Conservation (phyloP, 2,797 vertebrate species). For the Iguana delicatissima region DNA sequence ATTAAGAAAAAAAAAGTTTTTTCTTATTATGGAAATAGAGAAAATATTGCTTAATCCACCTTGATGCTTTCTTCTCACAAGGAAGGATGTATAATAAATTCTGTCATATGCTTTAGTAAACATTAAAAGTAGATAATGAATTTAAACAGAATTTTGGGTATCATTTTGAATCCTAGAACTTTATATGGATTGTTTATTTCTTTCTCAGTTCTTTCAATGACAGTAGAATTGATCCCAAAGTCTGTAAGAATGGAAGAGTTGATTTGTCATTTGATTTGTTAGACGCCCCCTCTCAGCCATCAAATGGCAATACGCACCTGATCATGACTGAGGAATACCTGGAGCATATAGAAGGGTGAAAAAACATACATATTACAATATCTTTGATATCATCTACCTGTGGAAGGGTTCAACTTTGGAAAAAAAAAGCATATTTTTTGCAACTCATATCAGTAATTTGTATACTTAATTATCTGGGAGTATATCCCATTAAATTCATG, state of each 20-base stretch:
- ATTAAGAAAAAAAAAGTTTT: background rate
- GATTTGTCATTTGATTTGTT: background rate
- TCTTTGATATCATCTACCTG: background rate
- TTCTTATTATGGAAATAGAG: no score
- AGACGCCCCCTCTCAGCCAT: rapidly evolving
- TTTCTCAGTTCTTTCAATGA: background rate
- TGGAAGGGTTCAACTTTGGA: background rate
- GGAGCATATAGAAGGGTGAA: background rate
- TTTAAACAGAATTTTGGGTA: background rate
- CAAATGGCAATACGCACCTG: background rate
- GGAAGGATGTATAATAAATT: no score
- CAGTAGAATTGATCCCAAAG: background rate
- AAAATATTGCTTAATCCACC: no score
- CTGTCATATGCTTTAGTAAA: no score
- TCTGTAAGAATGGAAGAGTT: background rate
- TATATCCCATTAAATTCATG: no score
- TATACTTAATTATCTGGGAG: no score
- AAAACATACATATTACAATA: background rate
- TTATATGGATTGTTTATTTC: background rate
- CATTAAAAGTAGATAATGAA: background rate
- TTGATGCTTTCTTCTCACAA: no score
- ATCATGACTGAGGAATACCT: background rate
- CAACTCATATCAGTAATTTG: background rate
- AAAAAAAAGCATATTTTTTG: background rate
- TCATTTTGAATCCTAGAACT: background rate